A percentile compares a stretch with the other conserved stretches of the same genome.
phyloP scores from a whole-genome alignment of 2,113 vertebrate species.

The Lepus timidus region DNA sequence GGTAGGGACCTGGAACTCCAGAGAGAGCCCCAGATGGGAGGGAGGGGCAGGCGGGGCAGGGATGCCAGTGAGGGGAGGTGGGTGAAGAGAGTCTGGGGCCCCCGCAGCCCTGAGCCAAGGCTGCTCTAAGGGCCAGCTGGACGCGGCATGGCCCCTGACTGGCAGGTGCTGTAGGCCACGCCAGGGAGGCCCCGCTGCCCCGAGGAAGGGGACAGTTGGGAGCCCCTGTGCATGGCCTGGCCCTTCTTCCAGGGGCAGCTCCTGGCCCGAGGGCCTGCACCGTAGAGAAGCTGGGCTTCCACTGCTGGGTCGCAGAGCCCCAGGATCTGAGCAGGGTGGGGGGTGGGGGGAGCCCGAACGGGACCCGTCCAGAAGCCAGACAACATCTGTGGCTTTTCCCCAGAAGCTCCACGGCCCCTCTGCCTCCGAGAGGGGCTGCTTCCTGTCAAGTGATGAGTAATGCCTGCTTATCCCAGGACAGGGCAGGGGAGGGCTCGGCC shows the following conservation, averaged over 20 bases:
- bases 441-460: slow-evolving; percentile 70
- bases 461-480: slow-evolving; percentile 9
- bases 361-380: slow-evolving; percentile 50
- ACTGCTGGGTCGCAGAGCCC: fast-evolving
- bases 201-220: background rate
- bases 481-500: background rate
- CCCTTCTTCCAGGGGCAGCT: background rate
- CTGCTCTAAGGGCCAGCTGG: fast-evolving
- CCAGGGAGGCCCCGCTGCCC: background rate
- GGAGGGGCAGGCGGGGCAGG: background rate
- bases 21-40: background rate
- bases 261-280: fast-evolving
- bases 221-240: background rate
- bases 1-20: background rate
- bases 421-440: slow-evolving; percentile 57
- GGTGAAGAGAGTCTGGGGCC: background rate
- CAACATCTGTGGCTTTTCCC: slow-evolving; percentile 47
- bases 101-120: background rate
- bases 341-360: too few species aligned
- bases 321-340: background rate
- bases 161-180: background rate
- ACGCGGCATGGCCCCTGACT: background rate
- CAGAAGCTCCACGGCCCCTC: background rate
- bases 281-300: background rate
- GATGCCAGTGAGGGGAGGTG: fast-evolving